Percentiles rank a stretch among this genome's conserved stretches.
Evolutionary conservation across 2,797 vertebrate species (phyloP).

Genomic region (Spinus pinus): DNA sequence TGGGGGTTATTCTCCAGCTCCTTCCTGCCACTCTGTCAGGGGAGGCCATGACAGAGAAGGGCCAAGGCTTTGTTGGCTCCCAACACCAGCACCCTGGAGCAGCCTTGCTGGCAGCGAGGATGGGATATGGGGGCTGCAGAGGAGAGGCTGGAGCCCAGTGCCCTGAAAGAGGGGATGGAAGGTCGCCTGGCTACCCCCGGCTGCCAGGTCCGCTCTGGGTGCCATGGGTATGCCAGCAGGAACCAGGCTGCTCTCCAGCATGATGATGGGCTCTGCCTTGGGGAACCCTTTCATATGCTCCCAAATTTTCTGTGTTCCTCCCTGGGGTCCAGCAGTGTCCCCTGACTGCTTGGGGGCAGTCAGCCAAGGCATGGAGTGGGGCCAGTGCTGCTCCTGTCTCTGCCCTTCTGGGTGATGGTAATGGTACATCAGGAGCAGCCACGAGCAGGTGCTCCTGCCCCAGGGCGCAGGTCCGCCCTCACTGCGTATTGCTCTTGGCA

Average conservation of each 20-base stretch:
- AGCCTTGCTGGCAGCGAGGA: not conserved
- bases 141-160: not conserved
- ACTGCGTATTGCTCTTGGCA: not conserved
- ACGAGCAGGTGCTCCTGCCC: not conserved
- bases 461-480: not conserved
- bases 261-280: not conserved
- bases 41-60: not conserved
- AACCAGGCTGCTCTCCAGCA: not conserved
- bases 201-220: not conserved
- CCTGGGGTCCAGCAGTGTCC: rapidly evolving
- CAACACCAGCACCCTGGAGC: not conserved
- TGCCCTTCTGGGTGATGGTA: not conserved
- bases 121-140: not conserved
- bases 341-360: no score
- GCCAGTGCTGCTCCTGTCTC: not conserved
- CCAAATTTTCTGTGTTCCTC: not conserved
- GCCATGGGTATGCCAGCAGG: not conserved
- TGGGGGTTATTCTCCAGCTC: not conserved
- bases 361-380: not conserved
- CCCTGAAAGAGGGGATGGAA: not conserved
- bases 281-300: not conserved
- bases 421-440: not conserved
- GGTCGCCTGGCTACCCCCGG: rapidly evolving
- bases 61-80: not conserved
- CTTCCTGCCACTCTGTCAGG: not conserved